Percentiles rank a stretch among this genome's conserved stretches.
phyloP scores from a whole-genome alignment of 2,888 invertebrate species.

The Drosophila mercatorum region DNA sequence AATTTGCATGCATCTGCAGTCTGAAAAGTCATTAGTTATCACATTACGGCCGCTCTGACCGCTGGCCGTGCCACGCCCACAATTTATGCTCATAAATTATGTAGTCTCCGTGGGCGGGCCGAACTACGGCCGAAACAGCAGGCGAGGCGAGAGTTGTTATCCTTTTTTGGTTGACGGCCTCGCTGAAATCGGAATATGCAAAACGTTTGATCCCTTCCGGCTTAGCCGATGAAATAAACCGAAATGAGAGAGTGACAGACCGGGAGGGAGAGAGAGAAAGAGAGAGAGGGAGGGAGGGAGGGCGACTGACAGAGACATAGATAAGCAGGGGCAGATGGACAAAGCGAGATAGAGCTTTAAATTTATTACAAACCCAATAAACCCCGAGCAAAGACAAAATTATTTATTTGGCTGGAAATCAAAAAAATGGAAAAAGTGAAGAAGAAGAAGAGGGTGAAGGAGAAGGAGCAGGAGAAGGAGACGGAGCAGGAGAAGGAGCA shows the following conservation, averaged over 20 bases:
- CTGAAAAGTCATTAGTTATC: constrained; percentile 56
- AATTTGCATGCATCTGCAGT: constrained; percentile 67
- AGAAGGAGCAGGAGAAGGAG: too few species aligned
- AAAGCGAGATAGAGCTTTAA: constrained; percentile 42
- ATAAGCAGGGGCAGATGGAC: not conserved
- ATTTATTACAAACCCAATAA: constrained; percentile 68
- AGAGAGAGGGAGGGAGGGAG: not conserved
- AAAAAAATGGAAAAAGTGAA: constrained; percentile 25
- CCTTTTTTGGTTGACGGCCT: constrained; percentile 37
- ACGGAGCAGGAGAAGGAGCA: too few species aligned
- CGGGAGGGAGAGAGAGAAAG: not conserved
- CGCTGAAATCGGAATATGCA: constrained; percentile 49
- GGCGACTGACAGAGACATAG: not conserved
- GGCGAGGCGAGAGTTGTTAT: constrained; percentile 27
- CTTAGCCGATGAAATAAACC: constrained; percentile 62
- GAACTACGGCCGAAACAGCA: constrained; percentile 5
- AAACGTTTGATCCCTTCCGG: constrained; percentile 78
- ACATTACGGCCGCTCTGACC: constrained; percentile 32
- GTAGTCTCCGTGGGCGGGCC: constrained; percentile 36
- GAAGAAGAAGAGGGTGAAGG: not conserved
- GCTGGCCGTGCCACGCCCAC: constrained; percentile 37
- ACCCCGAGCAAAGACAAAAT: constrained; percentile 50
- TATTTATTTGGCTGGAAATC: constrained; percentile 66
- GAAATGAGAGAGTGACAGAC: constrained; percentile 55
- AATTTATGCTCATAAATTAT: constrained; percentile 68